Conservation (phyloP, 2,113 vertebrate genomes). For the Carollia perspicillata region DNA sequence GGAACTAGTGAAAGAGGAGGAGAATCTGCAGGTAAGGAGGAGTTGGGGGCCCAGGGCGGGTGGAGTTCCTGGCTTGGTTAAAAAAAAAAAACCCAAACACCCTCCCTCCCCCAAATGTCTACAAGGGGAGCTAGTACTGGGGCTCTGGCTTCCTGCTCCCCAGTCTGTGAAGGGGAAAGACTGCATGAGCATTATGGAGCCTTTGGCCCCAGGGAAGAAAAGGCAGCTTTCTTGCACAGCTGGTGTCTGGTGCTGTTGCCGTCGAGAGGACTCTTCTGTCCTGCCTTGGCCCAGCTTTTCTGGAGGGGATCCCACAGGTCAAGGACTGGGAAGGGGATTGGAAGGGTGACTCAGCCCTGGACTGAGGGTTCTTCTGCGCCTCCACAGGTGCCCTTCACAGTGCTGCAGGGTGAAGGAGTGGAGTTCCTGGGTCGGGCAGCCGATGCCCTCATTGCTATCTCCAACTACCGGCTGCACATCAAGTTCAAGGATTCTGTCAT, state of each 20-base stretch:
- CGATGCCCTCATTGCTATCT: slow-evolving; percentile 96
- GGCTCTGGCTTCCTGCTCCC: slow-evolving; percentile 11
- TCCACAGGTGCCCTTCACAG: slow-evolving; percentile 93
- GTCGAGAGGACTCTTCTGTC: background rate
- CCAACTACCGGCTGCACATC: slow-evolving; percentile 98
- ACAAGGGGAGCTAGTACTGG: background rate
- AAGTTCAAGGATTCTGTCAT: slow-evolving; percentile 98
- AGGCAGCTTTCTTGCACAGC: background rate
- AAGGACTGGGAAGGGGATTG: background rate
- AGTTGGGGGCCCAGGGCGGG: background rate
- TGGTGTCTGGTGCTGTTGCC: slow-evolving; percentile 17
- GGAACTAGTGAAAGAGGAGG: slow-evolving; percentile 98
- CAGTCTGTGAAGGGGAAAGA: background rate
- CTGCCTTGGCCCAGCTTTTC: background rate
- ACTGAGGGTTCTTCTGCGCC: slow-evolving; percentile 50
- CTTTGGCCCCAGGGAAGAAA: slow-evolving; percentile 41
- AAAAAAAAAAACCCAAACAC: background rate
- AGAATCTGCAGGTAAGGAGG: slow-evolving; percentile 92
- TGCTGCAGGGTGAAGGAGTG: slow-evolving; percentile 97
- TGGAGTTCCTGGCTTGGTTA: background rate
- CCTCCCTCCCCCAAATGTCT: background rate
- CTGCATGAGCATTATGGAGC: background rate
- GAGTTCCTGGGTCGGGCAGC: slow-evolving; percentile 95
- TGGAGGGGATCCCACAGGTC: background rate
- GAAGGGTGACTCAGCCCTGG: slow-evolving; percentile 2